Conservation (phyloP, 2,888 invertebrate species). For the Orthosia gothica region DNA sequence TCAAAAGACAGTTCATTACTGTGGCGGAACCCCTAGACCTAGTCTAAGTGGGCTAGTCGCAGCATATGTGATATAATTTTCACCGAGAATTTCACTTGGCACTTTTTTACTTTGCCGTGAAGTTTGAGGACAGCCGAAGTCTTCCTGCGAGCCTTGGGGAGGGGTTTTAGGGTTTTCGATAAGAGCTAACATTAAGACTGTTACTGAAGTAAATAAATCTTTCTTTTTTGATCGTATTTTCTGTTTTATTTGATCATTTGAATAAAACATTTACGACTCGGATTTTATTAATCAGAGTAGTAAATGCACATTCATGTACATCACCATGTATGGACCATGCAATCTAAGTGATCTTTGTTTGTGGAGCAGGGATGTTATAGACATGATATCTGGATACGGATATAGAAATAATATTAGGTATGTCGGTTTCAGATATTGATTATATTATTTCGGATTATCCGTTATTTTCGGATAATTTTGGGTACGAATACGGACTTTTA, state of each 20-base stretch:
- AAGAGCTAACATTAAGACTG: slow-evolving; percentile 68
- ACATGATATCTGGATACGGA: no score
- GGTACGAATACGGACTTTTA: no score
- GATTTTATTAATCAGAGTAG: no score
- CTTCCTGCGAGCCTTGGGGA: slow-evolving; percentile 63
- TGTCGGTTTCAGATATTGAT: no score
- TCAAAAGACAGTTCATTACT: slow-evolving; percentile 56
- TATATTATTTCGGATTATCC: no score
- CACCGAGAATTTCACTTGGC: slow-evolving; percentile 63
- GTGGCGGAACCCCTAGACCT: slow-evolving; percentile 80
- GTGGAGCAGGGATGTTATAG: no score
- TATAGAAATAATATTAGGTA: no score
- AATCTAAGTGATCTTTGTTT: no score
- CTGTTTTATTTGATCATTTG: slow-evolving; percentile 44
- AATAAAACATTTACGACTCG: no score
- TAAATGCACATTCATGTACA: background rate
- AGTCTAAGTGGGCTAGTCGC: slow-evolving; percentile 81
- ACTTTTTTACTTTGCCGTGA: slow-evolving; percentile 67
- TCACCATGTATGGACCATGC: background rate
- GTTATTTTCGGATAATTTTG: no score
- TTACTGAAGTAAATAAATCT: slow-evolving; percentile 67
- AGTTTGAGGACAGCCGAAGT: slow-evolving; percentile 62
- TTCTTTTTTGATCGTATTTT: slow-evolving; percentile 45
- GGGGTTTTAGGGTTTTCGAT: slow-evolving; percentile 67
- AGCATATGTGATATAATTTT: slow-evolving; percentile 64